Base-by-base conservation (phyloP, 2,797 vertebrate genomes). In the Psittacula echo region DNA sequence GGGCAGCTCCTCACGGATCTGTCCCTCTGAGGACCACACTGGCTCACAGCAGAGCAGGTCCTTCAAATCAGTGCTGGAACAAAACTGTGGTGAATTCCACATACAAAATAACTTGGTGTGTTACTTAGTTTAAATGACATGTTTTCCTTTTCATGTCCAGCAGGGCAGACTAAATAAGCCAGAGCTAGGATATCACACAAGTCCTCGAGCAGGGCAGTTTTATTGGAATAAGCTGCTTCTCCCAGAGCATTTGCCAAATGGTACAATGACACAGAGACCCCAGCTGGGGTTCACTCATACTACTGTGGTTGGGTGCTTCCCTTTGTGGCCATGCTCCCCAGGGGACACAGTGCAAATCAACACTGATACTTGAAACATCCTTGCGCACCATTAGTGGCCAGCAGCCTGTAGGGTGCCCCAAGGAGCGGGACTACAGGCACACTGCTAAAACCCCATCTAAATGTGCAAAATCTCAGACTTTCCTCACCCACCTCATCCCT, bases 311-410 rank as follows among this genome's bases (percentile, higher is more conserved):
- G 61, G 32, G 30, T 51, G 39, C 54, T 77, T 51, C 42, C 45
- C 56, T 89, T 50, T 39, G 34, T 16, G 42, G n/a, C 32, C 4
- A 2, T 13, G 23, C 1, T 64, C 24, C n/a, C 34, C 47, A 9
- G 27, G 68, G 78, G 26, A 81, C 29, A 17, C 5, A 2, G 23
- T 14, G 30, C 34, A 42, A 45, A 41, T 20, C 34, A 61, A 16
- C 30, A n/a, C 21, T 5, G 12, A 12, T 14, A 32, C 0, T 2
- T 2, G n/a, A 41, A 27, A 42, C 23, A 8, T 16, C 61, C 26
- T 17, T 27, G 23, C 50, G 32, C 29, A 44, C 42, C 10, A 2
- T 8, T 56, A 32, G 34, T 27, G 44, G 42, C 75, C 66, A 39
- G 66, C 56, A 78, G 53, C 64, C 68, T 19, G 26, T 1, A 47